Evolutionary conservation across 2,797 vertebrate genomes (phyloP), one percentile per base, ranked within the genome.

Genomic region (Premnoplex brunnescens): DNA sequence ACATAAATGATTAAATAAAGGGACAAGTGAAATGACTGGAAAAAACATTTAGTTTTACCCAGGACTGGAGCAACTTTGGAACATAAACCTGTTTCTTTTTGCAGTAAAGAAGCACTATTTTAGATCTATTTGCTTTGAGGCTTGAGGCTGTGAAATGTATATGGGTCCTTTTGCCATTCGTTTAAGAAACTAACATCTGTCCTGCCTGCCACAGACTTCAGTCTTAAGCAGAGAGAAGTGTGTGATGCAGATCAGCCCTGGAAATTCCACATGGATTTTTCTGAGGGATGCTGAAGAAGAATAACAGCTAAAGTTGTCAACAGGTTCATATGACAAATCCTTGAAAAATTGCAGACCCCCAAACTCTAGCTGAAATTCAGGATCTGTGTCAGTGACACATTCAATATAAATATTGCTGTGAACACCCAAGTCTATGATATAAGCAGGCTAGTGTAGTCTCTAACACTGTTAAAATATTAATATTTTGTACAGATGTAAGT

Each of bases 281-380:
- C 51, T 79, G 67, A 82, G 51, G 39, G 52, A 88, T 86, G n/a
- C 11, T 87, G 67, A 81, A 87, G 73, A 85, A 74, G 41, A 91
- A 89, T 73, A 73, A 27, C 66, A 81, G 48, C 36, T 90, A 78
- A 86, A 52, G 52, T 84, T 95, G 83, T 94, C 86, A 85, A 36
- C 59, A 69, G 30, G 0, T 86, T 95, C 59, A 56, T 79, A 67
- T 52, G 63, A 67, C 37, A 95, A 95, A 89, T 59, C 55, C 58
- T 79, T 85, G 55, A 91, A 81, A 95, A 91, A 55, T 44, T 22
- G 58, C 7, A 20, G 83, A 84, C 26, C 54, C 52, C 28, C 36
- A 86, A 73, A 91, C 24, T 84, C 43, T 34, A 79, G 39, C 36
- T 91, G 34, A 92, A 72, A 91, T 68, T 68, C 73, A 74, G 32